Conservation (phyloP, 2,888 invertebrate species). For the Cabera pusaria region DNA sequence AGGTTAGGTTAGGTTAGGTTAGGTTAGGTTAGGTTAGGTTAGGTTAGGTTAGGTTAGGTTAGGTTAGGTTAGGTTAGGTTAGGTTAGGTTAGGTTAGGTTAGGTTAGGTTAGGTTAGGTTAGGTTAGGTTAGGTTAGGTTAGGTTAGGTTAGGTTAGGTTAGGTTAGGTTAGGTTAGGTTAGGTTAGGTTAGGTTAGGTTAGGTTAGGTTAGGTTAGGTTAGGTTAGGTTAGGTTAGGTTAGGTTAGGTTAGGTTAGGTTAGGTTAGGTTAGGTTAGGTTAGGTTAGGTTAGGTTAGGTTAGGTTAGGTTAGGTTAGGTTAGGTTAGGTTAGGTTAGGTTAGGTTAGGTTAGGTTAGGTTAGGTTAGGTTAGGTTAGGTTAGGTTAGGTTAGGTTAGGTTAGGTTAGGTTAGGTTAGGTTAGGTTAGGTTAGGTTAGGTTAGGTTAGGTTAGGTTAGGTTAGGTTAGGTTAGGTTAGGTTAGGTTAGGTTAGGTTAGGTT, state of each 20-base stretch:
- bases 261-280: constrained; percentile 9
- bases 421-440: constrained; percentile 7
- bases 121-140: constrained; percentile 10
- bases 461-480: constrained; percentile 18
- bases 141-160: constrained; percentile 10
- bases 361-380: constrained; percentile 10
- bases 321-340: constrained; percentile 17
- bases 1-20: constrained; percentile 12
- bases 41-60: constrained; percentile 1
- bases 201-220: constrained; percentile 16
- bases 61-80: constrained; percentile 5
- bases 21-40: constrained; percentile 9
- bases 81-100: constrained; percentile 9
- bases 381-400: constrained; percentile 10
- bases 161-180: constrained; percentile 11
- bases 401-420: constrained; percentile 7
- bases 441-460: constrained; percentile 18
- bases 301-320: constrained; percentile 16
- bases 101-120: constrained; percentile 10
- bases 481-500: constrained; percentile 13
- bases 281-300: constrained; percentile 13
- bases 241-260: constrained; percentile 16
- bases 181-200: constrained; percentile 10
- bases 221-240: constrained; percentile 18
- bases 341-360: constrained; percentile 13